A percentile compares a stretch with the other conserved stretches of the same genome.
These are phyloP conservation scores for Apis laboriosa DNA, from an alignment of 1,140 invertebrate species.

Conservation along the genomic window DNA sequence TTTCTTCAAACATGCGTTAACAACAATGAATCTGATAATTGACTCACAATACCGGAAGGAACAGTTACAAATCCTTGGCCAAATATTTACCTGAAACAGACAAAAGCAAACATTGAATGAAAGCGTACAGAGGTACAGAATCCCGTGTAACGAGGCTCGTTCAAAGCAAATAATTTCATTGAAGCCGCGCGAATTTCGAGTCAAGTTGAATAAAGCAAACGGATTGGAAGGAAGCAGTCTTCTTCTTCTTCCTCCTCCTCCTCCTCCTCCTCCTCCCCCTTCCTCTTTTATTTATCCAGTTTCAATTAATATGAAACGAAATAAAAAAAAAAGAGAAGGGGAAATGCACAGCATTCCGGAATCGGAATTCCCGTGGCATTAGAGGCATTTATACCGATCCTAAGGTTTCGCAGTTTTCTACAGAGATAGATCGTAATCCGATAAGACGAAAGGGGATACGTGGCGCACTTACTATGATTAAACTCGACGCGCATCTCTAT, in stretches of 20 bases:
- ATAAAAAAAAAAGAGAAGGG: not conserved
- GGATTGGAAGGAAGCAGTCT: conserved; percentile 14
- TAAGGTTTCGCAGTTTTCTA: conserved; percentile 35
- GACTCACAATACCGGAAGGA: conserved; percentile 23
- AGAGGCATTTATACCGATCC: conserved; percentile 16
- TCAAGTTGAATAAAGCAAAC: not conserved
- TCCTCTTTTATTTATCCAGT: conserved; percentile 1
- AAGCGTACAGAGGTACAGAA: too few relatives aligned
- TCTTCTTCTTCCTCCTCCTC: not conserved
- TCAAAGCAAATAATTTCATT: conserved; percentile 30
- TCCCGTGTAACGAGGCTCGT: not conserved
- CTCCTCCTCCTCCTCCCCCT: too few relatives aligned
- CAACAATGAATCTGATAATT: not conserved
- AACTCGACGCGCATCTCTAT: conserved; percentile 57
- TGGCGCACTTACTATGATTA: conserved; percentile 66
- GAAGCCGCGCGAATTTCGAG: not conserved
- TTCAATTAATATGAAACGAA: conserved; percentile 10
- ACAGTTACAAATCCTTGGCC: not conserved
- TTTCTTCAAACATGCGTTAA: not conserved
- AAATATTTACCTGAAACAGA: conserved; percentile 54
- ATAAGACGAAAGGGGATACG: conserved; percentile 58
- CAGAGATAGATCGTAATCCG: conserved; percentile 57
- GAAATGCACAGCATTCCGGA: not conserved
- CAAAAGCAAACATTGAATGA: conserved; percentile 28
- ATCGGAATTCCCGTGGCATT: not conserved